phyloP scores from a whole-genome alignment of 2,113 vertebrate species.

The Axis porcinus region DNA sequence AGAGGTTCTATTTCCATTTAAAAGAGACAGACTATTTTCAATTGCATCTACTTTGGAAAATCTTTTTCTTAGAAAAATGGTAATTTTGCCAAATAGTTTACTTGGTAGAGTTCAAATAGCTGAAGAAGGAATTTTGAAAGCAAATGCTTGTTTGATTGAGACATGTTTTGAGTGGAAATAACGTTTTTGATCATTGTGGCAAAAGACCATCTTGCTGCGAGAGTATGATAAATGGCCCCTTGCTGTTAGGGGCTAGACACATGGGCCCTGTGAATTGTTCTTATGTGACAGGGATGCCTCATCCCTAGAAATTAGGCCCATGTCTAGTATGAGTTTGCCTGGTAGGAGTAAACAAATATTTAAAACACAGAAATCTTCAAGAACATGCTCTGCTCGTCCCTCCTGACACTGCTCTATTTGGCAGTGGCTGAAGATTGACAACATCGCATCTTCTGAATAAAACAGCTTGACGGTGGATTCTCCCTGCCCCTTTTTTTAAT shows the following conservation, averaged over 20 bases:
- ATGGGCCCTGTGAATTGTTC: neutral
- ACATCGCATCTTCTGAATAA: neutral
- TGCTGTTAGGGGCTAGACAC: neutral
- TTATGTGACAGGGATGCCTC: neutral
- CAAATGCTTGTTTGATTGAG: slow-evolving; percentile 6
- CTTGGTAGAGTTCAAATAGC: neutral
- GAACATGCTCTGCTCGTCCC: neutral
- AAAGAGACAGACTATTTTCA: neutral
- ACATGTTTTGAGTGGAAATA: slow-evolving; percentile 6
- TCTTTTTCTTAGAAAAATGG: slow-evolving; percentile 30
- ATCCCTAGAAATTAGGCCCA: neutral
- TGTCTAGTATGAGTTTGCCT: neutral
- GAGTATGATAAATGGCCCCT: neutral
- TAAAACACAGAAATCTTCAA: neutral
- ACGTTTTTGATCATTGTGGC: neutral
- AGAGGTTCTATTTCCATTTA: neutral
- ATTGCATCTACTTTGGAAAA: neutral
- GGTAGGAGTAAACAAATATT: slow-evolving; percentile 10
- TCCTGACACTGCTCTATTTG: neutral
- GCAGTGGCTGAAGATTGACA: neutral
- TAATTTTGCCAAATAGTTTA: slow-evolving; percentile 31
- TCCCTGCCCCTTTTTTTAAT: neutral
- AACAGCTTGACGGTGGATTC: neutral
- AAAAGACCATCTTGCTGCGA: neutral
- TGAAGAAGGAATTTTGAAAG: slow-evolving; percentile 23